phyloP scores from a whole-genome alignment of 1,140 invertebrate genomes.

The Cylas formicarius region DNA sequence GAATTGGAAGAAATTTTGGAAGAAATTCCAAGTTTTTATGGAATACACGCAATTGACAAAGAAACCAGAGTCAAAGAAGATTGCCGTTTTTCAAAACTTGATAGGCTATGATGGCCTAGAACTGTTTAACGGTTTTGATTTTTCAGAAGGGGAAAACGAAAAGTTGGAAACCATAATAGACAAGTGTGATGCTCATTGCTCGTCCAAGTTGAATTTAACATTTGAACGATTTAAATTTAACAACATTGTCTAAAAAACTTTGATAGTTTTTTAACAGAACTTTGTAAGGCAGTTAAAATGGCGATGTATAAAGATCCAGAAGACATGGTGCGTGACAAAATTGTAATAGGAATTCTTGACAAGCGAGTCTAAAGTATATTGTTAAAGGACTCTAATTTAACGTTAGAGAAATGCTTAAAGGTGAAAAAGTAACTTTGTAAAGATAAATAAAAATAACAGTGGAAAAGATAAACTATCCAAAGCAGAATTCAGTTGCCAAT shows the following conservation, averaged over 20 bases:
- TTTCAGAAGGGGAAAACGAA: not conserved
- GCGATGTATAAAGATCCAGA: constrained; percentile 25
- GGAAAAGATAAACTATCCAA: too few species aligned
- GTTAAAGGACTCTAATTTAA: constrained; percentile 30
- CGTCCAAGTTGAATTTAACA: constrained; percentile 28
- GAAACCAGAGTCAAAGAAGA: too few species aligned
- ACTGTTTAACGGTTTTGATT: constrained; percentile 2
- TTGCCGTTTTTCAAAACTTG: too few species aligned
- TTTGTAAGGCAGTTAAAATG: constrained; percentile 26
- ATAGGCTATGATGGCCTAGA: constrained; percentile 5
- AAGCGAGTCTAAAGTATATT: constrained; percentile 32
- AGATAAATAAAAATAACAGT: too few species aligned
- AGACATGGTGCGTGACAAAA: constrained; percentile 26
- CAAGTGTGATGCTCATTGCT: constrained; percentile 26
- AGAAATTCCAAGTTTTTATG: too few species aligned
- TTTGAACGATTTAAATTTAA: constrained; percentile 31
- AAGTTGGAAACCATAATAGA: not conserved
- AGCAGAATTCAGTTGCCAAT: constrained; percentile 7
- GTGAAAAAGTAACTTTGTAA: too few species aligned
- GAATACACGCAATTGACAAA: too few species aligned
- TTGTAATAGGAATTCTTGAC: constrained; percentile 25
- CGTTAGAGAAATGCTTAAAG: constrained; percentile 22
- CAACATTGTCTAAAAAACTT: constrained; percentile 25
- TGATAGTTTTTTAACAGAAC: constrained; percentile 28
- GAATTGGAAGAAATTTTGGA: too few species aligned